Evolutionary conservation across 2,888 invertebrate genomes (phyloP).

Genomic region (Himalopsyche tibetana): DNA sequence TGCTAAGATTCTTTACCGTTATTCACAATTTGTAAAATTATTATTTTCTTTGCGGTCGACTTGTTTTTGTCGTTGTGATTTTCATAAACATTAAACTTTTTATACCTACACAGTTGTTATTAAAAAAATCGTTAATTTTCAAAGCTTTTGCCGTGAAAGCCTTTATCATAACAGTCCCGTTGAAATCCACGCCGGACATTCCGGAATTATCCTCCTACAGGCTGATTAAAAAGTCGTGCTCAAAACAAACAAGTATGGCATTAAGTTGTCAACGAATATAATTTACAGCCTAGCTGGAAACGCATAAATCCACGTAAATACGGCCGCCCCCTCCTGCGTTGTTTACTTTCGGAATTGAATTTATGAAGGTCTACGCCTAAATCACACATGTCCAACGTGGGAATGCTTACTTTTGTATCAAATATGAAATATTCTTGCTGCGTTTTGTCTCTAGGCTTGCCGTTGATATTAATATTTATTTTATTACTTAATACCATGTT

Average conservation of each 20-base stretch:
- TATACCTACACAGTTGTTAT: too few species aligned
- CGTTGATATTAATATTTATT: too few species aligned
- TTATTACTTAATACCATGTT: too few species aligned
- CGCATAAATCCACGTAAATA: constrained; percentile 39
- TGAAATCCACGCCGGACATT: constrained; percentile 29
- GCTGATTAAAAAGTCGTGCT: constrained; percentile 45
- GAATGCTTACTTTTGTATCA: constrained; percentile 10
- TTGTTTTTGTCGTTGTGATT: too few species aligned
- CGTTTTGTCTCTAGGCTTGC: too few species aligned
- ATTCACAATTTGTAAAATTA: too few species aligned
- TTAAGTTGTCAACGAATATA: constrained; percentile 50
- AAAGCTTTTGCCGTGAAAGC: neutral
- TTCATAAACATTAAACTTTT: too few species aligned
- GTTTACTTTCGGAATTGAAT: constrained; percentile 40
- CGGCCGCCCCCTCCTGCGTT: neutral
- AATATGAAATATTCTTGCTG: neutral
- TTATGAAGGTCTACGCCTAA: constrained; percentile 40
- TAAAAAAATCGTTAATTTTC: neutral
- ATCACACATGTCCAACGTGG: constrained; percentile 14
- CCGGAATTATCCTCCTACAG: constrained; percentile 36
- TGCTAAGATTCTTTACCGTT: too few species aligned
- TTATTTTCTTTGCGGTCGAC: too few species aligned
- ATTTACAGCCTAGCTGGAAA: constrained; percentile 41
- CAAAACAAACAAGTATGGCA: constrained; percentile 24
- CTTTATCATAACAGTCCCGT: constrained; percentile 26